Percentiles rank a stretch among this genome's conserved stretches.
phyloP scores from a whole-genome alignment of 2,888 invertebrate genomes.

The Diarsia brunnea region DNA sequence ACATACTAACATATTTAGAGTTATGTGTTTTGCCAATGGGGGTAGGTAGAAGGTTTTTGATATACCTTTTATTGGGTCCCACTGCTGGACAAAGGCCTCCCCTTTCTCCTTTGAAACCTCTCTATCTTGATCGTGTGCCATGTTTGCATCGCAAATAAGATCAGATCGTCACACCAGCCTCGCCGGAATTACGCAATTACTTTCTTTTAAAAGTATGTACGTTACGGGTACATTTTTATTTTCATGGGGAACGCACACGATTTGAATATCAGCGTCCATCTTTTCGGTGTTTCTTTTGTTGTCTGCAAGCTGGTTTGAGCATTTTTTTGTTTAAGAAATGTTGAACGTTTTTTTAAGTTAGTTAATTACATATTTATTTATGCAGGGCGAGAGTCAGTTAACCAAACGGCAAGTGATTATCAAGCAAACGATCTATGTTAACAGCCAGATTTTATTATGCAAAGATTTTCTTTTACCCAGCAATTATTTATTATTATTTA shows the following conservation, averaged over 20 bases:
- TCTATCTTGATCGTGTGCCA: no score
- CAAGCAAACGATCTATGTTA: background rate
- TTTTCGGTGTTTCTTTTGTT: constrained; percentile 9
- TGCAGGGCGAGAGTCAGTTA: background rate
- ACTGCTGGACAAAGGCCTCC: no score
- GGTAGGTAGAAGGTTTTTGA: no score
- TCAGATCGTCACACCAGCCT: no score
- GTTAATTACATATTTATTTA: background rate
- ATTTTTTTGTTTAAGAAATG: no score
- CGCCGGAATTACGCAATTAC: background rate
- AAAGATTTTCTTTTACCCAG: background rate
- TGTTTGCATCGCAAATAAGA: no score
- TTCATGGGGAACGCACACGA: constrained; percentile 20
- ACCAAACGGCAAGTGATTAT: background rate
- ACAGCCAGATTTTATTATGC: background rate
- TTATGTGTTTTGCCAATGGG: no score
- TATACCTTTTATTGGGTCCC: no score
- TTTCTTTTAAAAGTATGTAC: background rate
- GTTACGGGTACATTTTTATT: background rate
- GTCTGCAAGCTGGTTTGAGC: no score
- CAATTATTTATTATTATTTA: no score
- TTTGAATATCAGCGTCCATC: constrained; percentile 29
- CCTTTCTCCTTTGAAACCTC: no score
- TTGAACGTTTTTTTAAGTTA: background rate
- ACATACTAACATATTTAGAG: no score